Evolutionary conservation across 2,797 vertebrate genomes (phyloP), one percentile per base, ranked within the genome.

Genomic region (Lophura swinhoii): DNA sequence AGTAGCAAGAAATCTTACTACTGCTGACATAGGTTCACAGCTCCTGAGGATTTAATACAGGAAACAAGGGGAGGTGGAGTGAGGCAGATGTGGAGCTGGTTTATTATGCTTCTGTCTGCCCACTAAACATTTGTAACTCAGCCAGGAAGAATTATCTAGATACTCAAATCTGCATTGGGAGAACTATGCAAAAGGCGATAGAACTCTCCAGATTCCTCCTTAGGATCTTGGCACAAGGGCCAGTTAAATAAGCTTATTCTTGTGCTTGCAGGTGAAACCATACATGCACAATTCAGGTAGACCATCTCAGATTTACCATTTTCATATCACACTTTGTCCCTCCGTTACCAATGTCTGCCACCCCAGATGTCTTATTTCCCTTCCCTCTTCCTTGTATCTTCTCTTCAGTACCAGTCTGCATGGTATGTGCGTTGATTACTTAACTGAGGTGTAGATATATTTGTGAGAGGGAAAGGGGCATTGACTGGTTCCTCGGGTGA

Each of bases 41-140:
- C 11, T 68, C 31, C 72, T 69, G 31, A 46, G 62, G 76, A 72
- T 80, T 89, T 81, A 73, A 16, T 17, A 21, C 39, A 74, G 66
- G 58, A 71, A 93, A 8, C 4, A 21, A 63, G 26, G 7, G n/a
- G 23, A 87, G 72, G 13, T 20, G 58, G n/a, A 76, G 7, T 12
- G 16, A 60, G 49, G 56, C 4, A 58, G 33, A 24, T 24, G 5
- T 0, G 63, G 70, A 84, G 41, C 49, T 1, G 0, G 3, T 5
- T 41, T 39, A 28, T 75, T 62, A 43, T 18, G 6, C 44, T 68
- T 67, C 68, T 56, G 55, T 73, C 71, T 85, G 14, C 49, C 44
- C 48, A 44, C 41, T 72, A 22, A 75, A 17, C 1, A 14, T 35
- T 29, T 5, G 12, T 60, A 43, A 62, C 21, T 9, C 35, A 31